phyloP scores from a whole-genome alignment of 2,113 vertebrate species.

The Pseudorectes ferrugineus region DNA sequence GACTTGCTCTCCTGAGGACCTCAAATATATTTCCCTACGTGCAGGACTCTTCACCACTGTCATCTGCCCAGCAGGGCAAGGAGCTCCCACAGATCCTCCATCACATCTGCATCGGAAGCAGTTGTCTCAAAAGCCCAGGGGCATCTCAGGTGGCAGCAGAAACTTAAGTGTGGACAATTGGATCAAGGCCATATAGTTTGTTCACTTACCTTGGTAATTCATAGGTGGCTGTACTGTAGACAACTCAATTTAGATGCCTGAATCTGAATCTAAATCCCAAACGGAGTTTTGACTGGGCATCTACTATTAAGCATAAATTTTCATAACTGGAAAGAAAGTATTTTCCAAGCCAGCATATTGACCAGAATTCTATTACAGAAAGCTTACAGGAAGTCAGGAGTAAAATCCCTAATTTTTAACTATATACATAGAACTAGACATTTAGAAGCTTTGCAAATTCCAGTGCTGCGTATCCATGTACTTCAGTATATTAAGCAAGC shows the following conservation, averaged over 20 bases:
- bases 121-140: not conserved
- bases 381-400: not conserved
- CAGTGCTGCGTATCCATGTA: not conserved
- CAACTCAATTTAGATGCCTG: not conserved
- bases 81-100: not conserved
- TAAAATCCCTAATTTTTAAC: not conserved
- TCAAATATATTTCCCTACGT: not conserved
- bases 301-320: not conserved
- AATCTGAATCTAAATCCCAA: not conserved
- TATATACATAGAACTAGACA: not conserved
- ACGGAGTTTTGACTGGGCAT: not conserved
- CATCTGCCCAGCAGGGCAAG: not conserved
- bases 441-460: not conserved
- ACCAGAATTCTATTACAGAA: not conserved
- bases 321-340: not conserved
- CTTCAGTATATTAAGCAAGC: not conserved
- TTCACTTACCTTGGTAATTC: not conserved
- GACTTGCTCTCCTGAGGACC: not conserved
- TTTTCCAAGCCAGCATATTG: not conserved
- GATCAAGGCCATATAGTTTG: not conserved
- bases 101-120: not conserved
- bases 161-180: rapidly evolving
- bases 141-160: not conserved
- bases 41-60: not conserved
- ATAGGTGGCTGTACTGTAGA: not conserved